Base-by-base conservation (phyloP, 2,888 invertebrate species). In the Leucania comma region DNA sequence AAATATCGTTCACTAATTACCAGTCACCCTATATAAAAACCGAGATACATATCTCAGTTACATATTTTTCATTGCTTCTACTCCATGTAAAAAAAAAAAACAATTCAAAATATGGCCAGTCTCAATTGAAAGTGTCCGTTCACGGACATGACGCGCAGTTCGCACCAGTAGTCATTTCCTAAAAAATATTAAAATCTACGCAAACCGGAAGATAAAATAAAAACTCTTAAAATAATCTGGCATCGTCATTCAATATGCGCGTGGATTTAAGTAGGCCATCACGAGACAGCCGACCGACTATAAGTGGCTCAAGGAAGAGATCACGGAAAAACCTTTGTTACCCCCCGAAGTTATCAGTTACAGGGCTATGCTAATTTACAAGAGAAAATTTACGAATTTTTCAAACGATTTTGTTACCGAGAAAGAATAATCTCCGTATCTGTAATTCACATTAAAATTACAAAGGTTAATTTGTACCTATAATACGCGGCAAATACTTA, bases 221-320 rank as follows among this genome's bases (percentile, higher is more conserved):
- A 66, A 60, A 35, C 58, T 60, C 22, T 42, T 53, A 29, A 60
- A 80, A 71, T 54, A 69, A 80, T 65, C 61, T 58, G 54, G 69
- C 17, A 48, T 35, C 22, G 50, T 53, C 26, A 58, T 72, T 72
- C 67, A 78, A 72, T 84, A 63, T 51, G 58, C 62, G 62, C 71
- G 67, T 69, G 62, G 61, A 69, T 65, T 71, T 77, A 81, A 83
- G 73, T 74, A 65, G 29, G 59, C 54, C 59, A 74, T 83, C 81
- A 81, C 50, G 22, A 57, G 59, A 61, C 68, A 67, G 53, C 46
- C 82, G 67, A 50, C 68, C 35, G 72, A 58, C 51, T 32, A 29
- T 61, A 46, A 71, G 73, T 66, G 54, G 50, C 24, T 66, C 50
- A 38, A 61, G 17, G 42, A 54, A 61, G 50, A 64, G 32, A 53